Conservation (phyloP, 2,888 invertebrate genomes). For the Acanthoscelides obtectus region DNA sequence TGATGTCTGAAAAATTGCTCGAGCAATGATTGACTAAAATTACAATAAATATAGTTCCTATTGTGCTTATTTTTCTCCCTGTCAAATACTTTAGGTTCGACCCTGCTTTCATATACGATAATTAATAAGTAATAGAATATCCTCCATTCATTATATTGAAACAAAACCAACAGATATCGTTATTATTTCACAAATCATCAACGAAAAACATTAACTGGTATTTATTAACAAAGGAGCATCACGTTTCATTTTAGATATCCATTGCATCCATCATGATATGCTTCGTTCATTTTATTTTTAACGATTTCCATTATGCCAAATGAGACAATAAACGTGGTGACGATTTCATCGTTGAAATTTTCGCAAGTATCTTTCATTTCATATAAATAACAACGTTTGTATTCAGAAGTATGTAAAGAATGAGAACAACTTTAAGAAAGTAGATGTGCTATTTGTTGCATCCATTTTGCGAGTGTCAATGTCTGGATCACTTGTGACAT, state of each 20-base stretch:
- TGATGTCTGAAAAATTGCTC: too few relatives aligned
- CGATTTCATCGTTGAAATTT: not conserved
- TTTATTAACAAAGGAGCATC: not conserved
- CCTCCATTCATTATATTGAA: not conserved
- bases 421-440: too few relatives aligned
- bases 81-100: not conserved
- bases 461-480: too few relatives aligned
- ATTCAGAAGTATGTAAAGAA: too few relatives aligned
- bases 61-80: too few relatives aligned
- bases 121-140: not conserved
- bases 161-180: not conserved
- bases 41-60: too few relatives aligned
- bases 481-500: too few relatives aligned
- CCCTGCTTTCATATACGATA: not conserved
- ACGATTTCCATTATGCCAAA: not conserved
- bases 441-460: too few relatives aligned
- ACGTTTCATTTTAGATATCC: constrained; percentile 5
- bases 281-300: not conserved
- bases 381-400: too few relatives aligned
- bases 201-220: not conserved
- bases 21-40: too few relatives aligned
- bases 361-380: too few relatives aligned
- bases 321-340: not conserved
- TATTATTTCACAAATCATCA: not conserved
- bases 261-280: not conserved